phyloP scores from a whole-genome alignment of 2,888 invertebrate species.

The Parascotia fuliginaria region DNA sequence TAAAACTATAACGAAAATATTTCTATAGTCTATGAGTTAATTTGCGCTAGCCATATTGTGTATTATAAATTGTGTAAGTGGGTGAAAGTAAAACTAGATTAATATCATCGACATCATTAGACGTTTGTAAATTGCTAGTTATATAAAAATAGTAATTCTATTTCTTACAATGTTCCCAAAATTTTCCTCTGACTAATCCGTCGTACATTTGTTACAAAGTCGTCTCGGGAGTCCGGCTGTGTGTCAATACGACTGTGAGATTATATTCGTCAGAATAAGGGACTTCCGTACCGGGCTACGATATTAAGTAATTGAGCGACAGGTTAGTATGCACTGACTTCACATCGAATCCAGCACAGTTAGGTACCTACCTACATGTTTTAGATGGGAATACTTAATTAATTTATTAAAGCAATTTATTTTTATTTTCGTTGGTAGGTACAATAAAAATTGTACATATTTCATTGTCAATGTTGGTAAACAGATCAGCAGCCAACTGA shows the following conservation, averaged over 20 bases:
- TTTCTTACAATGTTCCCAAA: not conserved
- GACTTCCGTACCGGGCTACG: conserved; percentile 66
- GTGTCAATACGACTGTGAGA: conserved; percentile 37
- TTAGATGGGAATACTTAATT: too few relatives aligned
- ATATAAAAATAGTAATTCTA: not conserved
- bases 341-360: conserved; percentile 48
- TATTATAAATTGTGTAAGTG: too few relatives aligned
- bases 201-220: conserved; percentile 19
- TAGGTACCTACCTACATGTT: not conserved
- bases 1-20: too few relatives aligned
- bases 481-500: too few relatives aligned
- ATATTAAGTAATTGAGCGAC: conserved; percentile 70
- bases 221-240: conserved; percentile 20
- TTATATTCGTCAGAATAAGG: conserved; percentile 66
- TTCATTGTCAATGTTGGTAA: too few relatives aligned
- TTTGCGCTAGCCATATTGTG: too few relatives aligned
- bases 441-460: too few relatives aligned
- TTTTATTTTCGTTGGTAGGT: too few relatives aligned
- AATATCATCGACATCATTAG: not conserved
- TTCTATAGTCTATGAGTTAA: too few relatives aligned
- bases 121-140: not conserved
- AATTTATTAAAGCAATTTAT: too few relatives aligned
- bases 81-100: not conserved
- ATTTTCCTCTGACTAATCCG: not conserved
- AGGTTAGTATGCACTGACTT: conserved; percentile 50